A percentile compares a stretch with the other conserved stretches of the same genome.
phyloP scores from a whole-genome alignment of 2,888 invertebrate genomes.

The Terebella lapidaria region DNA sequence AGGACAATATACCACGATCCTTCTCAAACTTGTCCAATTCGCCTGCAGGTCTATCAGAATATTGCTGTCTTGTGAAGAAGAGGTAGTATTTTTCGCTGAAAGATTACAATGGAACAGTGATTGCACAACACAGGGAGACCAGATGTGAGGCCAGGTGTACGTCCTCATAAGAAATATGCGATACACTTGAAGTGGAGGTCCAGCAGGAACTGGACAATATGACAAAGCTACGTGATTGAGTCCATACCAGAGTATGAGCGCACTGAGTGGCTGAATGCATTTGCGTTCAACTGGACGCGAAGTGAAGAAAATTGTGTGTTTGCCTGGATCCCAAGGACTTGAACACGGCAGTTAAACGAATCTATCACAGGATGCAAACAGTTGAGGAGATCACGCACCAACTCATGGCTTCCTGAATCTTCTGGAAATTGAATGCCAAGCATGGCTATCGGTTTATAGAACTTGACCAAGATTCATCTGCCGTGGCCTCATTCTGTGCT shows the following conservation, averaged over 20 bases:
- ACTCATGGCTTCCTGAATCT: slow-evolving; percentile 9
- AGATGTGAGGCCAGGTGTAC: neutral
- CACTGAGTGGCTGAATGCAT: slow-evolving; percentile 11
- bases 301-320: slow-evolving; percentile 7
- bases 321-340: slow-evolving; percentile 18
- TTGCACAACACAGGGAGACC: no score
- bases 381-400: slow-evolving; percentile 16
- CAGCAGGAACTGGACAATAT: no score
- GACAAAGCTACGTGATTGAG: no score
- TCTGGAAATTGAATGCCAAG: slow-evolving; percentile 18
- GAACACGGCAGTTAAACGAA: slow-evolving; percentile 17
- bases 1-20: no score
- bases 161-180: neutral
- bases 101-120: no score
- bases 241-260: slow-evolving; percentile 5
- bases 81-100: no score
- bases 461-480: slow-evolving; percentile 4
- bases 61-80: no score
- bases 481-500: slow-evolving; percentile 10
- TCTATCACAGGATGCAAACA: slow-evolving; percentile 10
- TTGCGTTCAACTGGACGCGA: slow-evolving; percentile 6
- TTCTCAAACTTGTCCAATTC: no score
- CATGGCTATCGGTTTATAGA: slow-evolving; percentile 18
- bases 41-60: no score
- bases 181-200: slow-evolving; percentile 5